Evolutionary conservation across 2,888 invertebrate genomes (phyloP), one percentile per base, ranked within the genome.

Genomic region (Pristionchus maxplancki): DNA sequence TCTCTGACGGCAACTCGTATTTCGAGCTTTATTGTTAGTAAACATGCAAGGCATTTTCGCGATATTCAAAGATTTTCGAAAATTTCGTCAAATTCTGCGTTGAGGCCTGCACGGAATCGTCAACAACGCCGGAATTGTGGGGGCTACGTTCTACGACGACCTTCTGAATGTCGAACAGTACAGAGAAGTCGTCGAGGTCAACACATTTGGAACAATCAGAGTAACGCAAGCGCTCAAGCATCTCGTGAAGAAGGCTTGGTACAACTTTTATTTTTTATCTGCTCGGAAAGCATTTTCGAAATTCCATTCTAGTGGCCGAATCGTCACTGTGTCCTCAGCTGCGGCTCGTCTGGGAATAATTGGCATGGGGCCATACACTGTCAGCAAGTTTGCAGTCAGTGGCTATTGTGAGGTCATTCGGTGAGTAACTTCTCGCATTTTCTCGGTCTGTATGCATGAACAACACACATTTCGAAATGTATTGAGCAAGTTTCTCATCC

Each of bases 181-280:
- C 20, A 8, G 53, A 58, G 53, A 58, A 58, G 86, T 84, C 13
- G 89, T 89, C 17, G 90, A 91, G 62, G 91, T 92, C 53, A 95
- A 95, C 90, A 88, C 94, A 6, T 93, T 93, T 86, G 95, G 95
- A 11, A 93, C 95, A 5, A 93, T 95, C 15, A 89, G 92, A 64
- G 91, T 92, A 8, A 94, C 94, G 15, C 91, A 94, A 62, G 90
- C 91, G 20, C 88, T 94, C 81, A 92, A 92, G 71, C 89, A 90
- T 62, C 89, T 93, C 24, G 74, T 94, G 87, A 94, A 93, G 88
- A 90, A 87, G 71, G 89, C 91, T 11, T 90, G 88, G 93, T 93
- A n/a, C n/a, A n/a, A n/a, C n/a, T n/a, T n/a, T n/a, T n/a, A n/a
- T n/a, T n/a, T n/a, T n/a, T n/a, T n/a, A n/a, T n/a, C n/a, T n/a